Evolutionary conservation across 2,113 vertebrate genomes (phyloP).

Genomic region (Arenaria interpres): DNA sequence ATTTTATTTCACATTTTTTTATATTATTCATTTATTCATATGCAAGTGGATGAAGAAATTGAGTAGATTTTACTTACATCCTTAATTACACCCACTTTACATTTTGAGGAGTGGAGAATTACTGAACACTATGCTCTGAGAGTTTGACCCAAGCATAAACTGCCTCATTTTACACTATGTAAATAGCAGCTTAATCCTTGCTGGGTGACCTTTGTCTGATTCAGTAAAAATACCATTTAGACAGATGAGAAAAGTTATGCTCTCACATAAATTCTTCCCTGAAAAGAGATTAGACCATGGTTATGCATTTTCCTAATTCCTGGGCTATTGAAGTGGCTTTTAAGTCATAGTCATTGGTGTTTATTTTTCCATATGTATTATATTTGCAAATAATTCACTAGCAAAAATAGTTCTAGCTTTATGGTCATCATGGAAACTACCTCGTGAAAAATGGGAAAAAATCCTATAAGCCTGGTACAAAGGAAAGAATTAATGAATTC

Average conservation of each 20-base stretch:
- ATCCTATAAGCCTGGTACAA: neutral
- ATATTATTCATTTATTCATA: neutral
- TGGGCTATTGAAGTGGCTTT: neutral
- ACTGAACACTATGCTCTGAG: neutral
- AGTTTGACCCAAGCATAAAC: conserved; percentile 1
- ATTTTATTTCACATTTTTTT: neutral
- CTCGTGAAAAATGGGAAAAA: neutral
- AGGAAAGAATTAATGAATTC: neutral
- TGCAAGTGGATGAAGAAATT: neutral
- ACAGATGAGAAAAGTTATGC: neutral
- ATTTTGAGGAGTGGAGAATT: neutral
- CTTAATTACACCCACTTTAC: neutral
- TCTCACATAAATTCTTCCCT: neutral
- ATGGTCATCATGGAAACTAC: neutral
- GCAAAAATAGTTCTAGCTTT: neutral
- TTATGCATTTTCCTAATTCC: neutral
- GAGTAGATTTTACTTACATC: neutral
- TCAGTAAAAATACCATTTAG: neutral
- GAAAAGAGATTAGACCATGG: neutral
- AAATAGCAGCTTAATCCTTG: conserved; percentile 9
- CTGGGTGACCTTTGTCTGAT: neutral
- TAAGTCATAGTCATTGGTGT: neutral
- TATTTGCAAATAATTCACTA: neutral
- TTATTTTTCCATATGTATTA: neutral
- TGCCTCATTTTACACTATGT: neutral